A percentile compares a stretch with the other conserved stretches of the same genome.
Evolutionary conservation across 2,888 invertebrate genomes (phyloP).

Genomic region (Drosophila meridionalis): DNA sequence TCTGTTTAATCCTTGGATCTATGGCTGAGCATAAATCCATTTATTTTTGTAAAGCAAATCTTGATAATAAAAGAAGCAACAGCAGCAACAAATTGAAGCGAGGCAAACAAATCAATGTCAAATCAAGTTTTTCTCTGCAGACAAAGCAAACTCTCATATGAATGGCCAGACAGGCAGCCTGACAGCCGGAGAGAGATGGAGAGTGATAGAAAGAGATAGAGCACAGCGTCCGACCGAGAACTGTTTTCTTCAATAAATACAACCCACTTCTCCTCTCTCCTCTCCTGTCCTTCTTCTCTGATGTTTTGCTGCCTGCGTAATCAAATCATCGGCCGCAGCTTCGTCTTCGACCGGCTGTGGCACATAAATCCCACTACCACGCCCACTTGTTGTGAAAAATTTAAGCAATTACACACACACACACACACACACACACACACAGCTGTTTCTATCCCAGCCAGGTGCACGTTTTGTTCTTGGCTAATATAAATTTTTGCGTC

Average conservation of each 20-base stretch:
- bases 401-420: slow-evolving; percentile 49
- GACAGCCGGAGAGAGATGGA: neutral
- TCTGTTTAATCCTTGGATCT: slow-evolving; percentile 4
- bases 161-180: slow-evolving; percentile 13
- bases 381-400: slow-evolving; percentile 69
- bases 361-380: slow-evolving; percentile 45
- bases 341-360: slow-evolving; percentile 12
- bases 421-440: neutral
- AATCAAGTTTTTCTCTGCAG: slow-evolving; percentile 40
- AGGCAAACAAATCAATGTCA: slow-evolving; percentile 55
- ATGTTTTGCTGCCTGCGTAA: slow-evolving; percentile 52
- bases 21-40: slow-evolving; percentile 34
- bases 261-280: neutral
- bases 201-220: neutral
- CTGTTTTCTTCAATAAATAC: slow-evolving; percentile 7
- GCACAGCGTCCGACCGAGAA: neutral
- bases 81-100: slow-evolving; percentile 11
- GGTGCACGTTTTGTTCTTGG: slow-evolving; percentile 32
- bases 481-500: slow-evolving; percentile 20
- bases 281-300: neutral
- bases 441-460: slow-evolving; percentile 27
- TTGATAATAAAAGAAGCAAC: slow-evolving; percentile 26
- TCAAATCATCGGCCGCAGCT: slow-evolving; percentile 61
- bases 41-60: slow-evolving; percentile 37
- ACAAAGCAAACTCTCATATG: slow-evolving; percentile 36